phyloP scores from a whole-genome alignment of 2,797 vertebrate species.

The Babyrousa celebensis region DNA sequence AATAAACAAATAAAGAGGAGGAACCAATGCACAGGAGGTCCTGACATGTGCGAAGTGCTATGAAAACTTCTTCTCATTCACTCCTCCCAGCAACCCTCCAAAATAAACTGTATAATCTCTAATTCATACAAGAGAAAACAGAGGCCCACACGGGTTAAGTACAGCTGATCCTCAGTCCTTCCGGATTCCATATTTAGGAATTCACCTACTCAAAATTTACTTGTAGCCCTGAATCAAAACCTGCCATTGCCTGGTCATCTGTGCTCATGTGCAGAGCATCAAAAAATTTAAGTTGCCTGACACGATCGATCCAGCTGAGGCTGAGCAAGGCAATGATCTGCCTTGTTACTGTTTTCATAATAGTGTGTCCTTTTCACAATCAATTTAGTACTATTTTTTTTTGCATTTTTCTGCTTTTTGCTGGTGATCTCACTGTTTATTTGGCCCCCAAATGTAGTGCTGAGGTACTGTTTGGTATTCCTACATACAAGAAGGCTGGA shows the following conservation, averaged over 20 bases:
- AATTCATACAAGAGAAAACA: not conserved
- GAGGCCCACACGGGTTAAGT: not conserved
- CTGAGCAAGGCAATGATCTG: not conserved
- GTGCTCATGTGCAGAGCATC: not conserved
- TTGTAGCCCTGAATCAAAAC: not conserved
- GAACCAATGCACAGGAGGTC: too few relatives aligned
- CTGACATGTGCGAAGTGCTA: not conserved
- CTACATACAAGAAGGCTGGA: accelerated
- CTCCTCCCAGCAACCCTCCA: not conserved
- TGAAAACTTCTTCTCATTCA: not conserved
- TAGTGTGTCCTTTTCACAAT: not conserved
- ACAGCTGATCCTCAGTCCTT: not conserved
- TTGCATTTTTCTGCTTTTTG: not conserved
- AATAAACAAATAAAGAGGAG: too few relatives aligned
- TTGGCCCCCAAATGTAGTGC: not conserved
- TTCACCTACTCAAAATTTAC: not conserved
- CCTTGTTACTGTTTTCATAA: not conserved
- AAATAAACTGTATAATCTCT: not conserved
- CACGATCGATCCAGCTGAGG: not conserved
- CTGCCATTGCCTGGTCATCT: not conserved
- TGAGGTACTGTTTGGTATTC: not conserved
- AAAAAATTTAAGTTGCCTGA: not conserved
- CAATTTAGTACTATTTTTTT: not conserved
- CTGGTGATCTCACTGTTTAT: not conserved
- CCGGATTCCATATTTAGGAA: not conserved